Percentiles rank a stretch among this genome's conserved stretches.
phyloP scores from a whole-genome alignment of 2,888 invertebrate species.

The Orthosia cruda region DNA sequence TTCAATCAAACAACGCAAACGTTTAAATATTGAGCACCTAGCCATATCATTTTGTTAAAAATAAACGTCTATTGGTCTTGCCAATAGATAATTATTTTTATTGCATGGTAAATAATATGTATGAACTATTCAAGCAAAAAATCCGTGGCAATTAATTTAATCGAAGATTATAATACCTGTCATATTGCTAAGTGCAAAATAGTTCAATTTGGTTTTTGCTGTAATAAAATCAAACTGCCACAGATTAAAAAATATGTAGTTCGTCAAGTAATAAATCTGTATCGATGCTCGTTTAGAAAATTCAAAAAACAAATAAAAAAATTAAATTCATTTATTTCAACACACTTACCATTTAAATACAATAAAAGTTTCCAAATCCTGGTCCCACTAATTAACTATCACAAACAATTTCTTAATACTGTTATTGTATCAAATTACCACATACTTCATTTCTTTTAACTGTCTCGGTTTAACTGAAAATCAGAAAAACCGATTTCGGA shows the following conservation, averaged over 20 bases:
- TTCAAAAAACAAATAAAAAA: conserved; percentile 10
- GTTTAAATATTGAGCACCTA: background rate
- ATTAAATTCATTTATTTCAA: conserved; percentile 41
- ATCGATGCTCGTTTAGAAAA: background rate
- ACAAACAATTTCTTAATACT: conserved; percentile 41
- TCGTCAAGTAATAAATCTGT: conserved; percentile 1
- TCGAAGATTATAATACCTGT: background rate
- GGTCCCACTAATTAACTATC: conserved; percentile 33
- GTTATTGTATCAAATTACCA: conserved; percentile 1
- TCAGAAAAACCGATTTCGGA: conserved; percentile 4
- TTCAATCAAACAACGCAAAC: conserved; percentile 6
- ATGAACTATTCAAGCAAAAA: background rate
- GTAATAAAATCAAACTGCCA: conserved; percentile 16
- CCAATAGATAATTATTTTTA: no score
- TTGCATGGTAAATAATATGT: background rate
- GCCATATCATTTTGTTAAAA: background rate
- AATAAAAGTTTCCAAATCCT: conserved; percentile 38
- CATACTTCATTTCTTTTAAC: conserved; percentile 16
- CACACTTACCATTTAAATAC: conserved; percentile 54
- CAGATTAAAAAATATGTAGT: background rate
- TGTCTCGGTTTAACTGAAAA: conserved; percentile 3
- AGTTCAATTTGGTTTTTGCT: conserved; percentile 11
- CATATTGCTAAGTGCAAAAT: conserved; percentile 1
- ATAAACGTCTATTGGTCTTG: background rate
- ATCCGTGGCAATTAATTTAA: background rate